phyloP scores from a whole-genome alignment of 2,797 vertebrate genomes.

The Channa striata region DNA sequence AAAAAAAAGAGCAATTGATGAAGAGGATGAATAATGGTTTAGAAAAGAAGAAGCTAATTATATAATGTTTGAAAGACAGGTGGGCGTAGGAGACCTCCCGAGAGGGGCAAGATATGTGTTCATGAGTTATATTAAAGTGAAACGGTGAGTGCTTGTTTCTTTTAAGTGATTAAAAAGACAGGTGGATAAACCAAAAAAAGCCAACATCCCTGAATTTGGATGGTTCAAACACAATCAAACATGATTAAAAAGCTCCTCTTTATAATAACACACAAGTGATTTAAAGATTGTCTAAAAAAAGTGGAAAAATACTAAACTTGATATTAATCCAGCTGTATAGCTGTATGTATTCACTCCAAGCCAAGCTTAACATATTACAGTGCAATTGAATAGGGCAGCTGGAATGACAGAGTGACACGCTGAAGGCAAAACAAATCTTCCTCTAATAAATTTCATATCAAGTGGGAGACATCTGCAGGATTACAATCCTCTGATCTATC shows the following conservation, averaged over 20 bases:
- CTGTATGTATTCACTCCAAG: conserved; percentile 28
- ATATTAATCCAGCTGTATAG: conserved; percentile 8
- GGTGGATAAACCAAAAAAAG: conserved; percentile 27
- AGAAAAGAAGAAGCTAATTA: conserved; percentile 24
- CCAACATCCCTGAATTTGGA: not conserved
- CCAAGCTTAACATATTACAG: conserved; percentile 39
- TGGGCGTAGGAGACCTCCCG: not conserved
- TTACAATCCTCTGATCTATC: conserved; percentile 40
- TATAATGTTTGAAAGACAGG: conserved; percentile 13
- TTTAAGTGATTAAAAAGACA: conserved; percentile 18
- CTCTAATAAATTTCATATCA: conserved; percentile 63
- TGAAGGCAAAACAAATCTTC: conserved; percentile 53
- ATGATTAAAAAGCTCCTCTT: conserved; percentile 40
- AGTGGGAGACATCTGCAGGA: conserved; percentile 55
- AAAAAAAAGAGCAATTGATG: conserved; percentile 17
- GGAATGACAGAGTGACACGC: conserved; percentile 36
- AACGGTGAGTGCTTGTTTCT: conserved; percentile 24
- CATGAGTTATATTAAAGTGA: conserved; percentile 17
- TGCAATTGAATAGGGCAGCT: conserved; percentile 44
- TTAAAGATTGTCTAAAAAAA: conserved; percentile 1
- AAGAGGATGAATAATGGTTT: conserved; percentile 7
- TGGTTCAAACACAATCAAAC: conserved; percentile 59
- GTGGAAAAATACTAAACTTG: conserved; percentile 8
- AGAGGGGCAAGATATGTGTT: conserved; percentile 9
- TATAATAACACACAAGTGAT: conserved; percentile 21